Evolutionary conservation across 2,797 vertebrate species (phyloP).

Genomic region (Lacerta viridis): DNA sequence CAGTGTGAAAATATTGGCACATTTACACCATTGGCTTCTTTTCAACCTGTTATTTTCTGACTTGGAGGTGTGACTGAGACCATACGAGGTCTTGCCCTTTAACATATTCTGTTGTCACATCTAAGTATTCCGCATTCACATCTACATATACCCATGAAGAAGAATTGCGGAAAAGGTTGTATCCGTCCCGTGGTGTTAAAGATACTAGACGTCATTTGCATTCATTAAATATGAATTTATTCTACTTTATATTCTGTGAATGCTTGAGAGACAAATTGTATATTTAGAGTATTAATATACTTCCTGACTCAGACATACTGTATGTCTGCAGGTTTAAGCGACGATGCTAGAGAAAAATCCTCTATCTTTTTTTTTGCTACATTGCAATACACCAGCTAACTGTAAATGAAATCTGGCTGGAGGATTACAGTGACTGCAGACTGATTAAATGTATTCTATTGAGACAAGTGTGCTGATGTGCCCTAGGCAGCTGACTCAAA

Average conservation of each 20-base stretch:
- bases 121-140: background rate
- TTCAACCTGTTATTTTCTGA: background rate
- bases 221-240: constrained; percentile 15
- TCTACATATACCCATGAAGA: constrained; percentile 6
- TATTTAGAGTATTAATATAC: constrained; percentile 28
- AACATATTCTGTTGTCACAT: background rate
- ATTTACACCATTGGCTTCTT: constrained; percentile 8
- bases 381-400: too few relatives aligned
- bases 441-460: background rate
- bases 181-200: constrained; percentile 6
- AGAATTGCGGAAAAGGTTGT: constrained; percentile 40
- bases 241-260: constrained; percentile 32
- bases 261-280: constrained; percentile 25
- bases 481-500: background rate
- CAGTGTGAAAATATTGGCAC: background rate
- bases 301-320: constrained; percentile 18
- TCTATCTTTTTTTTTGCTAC: background rate
- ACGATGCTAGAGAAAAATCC: background rate
- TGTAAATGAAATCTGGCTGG: background rate
- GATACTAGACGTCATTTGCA: constrained; percentile 39
- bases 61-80: constrained; percentile 3
- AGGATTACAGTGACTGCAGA: background rate
- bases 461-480: background rate
- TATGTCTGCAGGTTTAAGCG: constrained; percentile 25
- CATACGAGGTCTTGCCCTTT: constrained; percentile 26